Base-by-base conservation (phyloP, 2,113 vertebrate species). In the Xiphophorus hellerii region DNA sequence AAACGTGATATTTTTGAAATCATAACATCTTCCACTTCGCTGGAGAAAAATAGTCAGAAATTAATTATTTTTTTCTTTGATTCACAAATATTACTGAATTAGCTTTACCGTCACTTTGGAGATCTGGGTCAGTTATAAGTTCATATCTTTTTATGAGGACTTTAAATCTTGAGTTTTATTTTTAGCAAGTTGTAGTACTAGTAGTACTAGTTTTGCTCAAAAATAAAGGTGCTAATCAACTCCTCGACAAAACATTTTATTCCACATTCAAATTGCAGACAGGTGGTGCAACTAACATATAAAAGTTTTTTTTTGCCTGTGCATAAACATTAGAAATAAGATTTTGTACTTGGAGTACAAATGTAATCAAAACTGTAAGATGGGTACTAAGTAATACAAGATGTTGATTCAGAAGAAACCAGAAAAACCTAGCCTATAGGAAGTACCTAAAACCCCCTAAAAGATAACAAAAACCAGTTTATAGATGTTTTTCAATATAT, bases 1-100 rank as follows among this genome's bases (percentile, higher is more conserved):
- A 60, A 86, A 75, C 39, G 17, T 68, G 62, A 1, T 10, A 42
- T 64, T 77, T 85, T 37, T 48, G 6, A 35, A 71, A 37, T 70
- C 64, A 5, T 1, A 54, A 65, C 54, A 69, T 29, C 2, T 25
- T 58, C 58, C 33, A 37, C 22, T 39, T 31, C 31, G 4, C 63
- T 69, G 14, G 11, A 13, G 13, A 37, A 11, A 29, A 22, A 70
- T 33, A 42, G 33, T 44, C 66, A 8, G 14, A 67, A 29, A 12
- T 67, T 27, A 9, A 35, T 2, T 37, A 11, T 37, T 37, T 37
- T 33, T 8, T 42, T 28, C 27, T 71, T 35, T 33, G 39, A 25
- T 51, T 70, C 7, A 13, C 60, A 48, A 58, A 58, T n/a, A 58
- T 58, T 58, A 58, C 7, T 58, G 25, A 58, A n/a, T 58, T 58